Evolutionary conservation across 2,113 vertebrate genomes (phyloP).

Genomic region (Mormyrus lacerda): DNA sequence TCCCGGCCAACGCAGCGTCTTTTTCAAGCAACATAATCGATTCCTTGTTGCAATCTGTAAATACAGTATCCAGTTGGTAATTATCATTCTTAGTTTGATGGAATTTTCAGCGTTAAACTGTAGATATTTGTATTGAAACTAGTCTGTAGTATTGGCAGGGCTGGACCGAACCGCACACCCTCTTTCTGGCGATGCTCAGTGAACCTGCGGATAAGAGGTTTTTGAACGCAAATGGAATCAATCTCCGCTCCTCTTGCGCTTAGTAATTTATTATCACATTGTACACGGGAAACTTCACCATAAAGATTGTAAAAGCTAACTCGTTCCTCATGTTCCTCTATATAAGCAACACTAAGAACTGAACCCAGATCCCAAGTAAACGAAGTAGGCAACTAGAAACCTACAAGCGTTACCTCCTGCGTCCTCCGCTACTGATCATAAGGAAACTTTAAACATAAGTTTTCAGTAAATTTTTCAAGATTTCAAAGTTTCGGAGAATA

Average conservation of each 20-base stretch:
- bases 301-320: not conserved
- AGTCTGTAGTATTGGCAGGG: not conserved
- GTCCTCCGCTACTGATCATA: not conserved
- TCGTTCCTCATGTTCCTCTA: not conserved
- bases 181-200: not conserved
- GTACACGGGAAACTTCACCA: not conserved
- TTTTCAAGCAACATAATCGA: not conserved
- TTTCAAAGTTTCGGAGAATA: not conserved
- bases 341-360: not conserved
- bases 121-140: not conserved
- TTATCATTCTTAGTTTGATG: not conserved
- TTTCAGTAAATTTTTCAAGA: not conserved
- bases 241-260: not conserved
- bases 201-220: not conserved
- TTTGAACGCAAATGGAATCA: not conserved
- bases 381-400: not conserved
- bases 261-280: not conserved
- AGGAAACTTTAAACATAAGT: not conserved
- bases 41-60: not conserved
- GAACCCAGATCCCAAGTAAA: not conserved
- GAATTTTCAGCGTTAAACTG: not conserved
- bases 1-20: conserved; percentile 54
- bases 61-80: not conserved
- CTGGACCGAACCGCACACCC: not conserved
- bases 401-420: not conserved